These are phyloP conservation scores for Ptychobarbus kaznakovi DNA, from an alignment of 2,797 vertebrate species.

Conservation along the genomic window DNA sequence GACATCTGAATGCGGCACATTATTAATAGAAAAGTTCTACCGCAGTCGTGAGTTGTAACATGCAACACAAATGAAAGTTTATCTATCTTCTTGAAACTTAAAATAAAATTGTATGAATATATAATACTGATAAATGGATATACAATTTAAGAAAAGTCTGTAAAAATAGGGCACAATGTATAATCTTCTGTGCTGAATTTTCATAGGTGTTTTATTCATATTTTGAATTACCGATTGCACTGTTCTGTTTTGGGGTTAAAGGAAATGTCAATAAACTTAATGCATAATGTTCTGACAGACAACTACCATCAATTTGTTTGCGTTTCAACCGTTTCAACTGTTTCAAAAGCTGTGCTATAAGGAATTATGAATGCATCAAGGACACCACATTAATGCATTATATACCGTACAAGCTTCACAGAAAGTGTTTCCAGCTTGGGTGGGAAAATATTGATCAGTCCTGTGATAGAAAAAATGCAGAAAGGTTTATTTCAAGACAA, in stretches of 20 bases:
- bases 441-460: slow-evolving; percentile 27
- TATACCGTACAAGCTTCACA: neutral
- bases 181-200: neutral
- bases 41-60: neutral
- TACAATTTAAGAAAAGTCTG: neutral
- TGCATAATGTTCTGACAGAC: neutral
- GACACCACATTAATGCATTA: neutral
- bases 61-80: neutral
- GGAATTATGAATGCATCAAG: neutral
- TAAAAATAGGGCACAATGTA: neutral
- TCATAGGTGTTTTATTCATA: neutral
- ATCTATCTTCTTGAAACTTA: neutral
- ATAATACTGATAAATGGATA: neutral
- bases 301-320: neutral
- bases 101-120: neutral
- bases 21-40: neutral
- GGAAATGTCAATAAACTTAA: neutral
- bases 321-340: neutral
- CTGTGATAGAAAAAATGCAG: neutral
- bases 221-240: neutral
- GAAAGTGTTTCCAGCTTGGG: slow-evolving; percentile 6
- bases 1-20: neutral
- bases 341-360: neutral
- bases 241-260: neutral
- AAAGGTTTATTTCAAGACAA: slow-evolving; percentile 7